phyloP scores from a whole-genome alignment of 2,888 invertebrate genomes.

The Ectemnius cavifrons region DNA sequence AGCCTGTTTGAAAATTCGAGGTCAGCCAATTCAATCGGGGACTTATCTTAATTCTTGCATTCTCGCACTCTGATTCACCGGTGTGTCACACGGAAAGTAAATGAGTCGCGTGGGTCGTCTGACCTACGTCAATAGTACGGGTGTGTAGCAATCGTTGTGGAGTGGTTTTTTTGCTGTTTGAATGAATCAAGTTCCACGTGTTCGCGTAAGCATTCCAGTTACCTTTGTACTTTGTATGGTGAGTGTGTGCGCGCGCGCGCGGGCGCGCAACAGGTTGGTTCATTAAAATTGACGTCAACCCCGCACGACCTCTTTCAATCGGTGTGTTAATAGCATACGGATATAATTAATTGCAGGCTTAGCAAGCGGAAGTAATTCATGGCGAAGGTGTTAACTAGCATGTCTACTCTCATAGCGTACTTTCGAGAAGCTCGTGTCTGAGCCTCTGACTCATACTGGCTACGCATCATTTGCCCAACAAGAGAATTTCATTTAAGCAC shows the following conservation, averaged over 20 bases:
- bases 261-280: conserved; percentile 13
- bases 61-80: conserved; percentile 38
- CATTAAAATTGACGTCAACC: conserved; percentile 31
- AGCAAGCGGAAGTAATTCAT: conserved; percentile 50
- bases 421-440: conserved; percentile 33
- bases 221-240: background rate
- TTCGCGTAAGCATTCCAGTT: conserved; percentile 1
- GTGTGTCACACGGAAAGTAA: conserved; percentile 16
- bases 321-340: conserved; percentile 25
- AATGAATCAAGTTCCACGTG: conserved; percentile 43
- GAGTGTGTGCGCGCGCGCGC: too few relatives aligned
- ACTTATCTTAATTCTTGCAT: background rate
- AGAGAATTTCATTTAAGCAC: conserved; percentile 34
- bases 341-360: conserved; percentile 44
- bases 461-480: conserved; percentile 18
- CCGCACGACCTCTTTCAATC: conserved; percentile 26
- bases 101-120: conserved; percentile 25
- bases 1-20: too few relatives aligned
- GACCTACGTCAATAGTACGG: conserved; percentile 36
- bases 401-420: conserved; percentile 44
- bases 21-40: too few relatives aligned
- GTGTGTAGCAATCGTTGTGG: conserved; percentile 26
- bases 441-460: conserved; percentile 46
- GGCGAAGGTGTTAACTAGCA: conserved; percentile 52
- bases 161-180: conserved; percentile 18